These are phyloP conservation scores for Intellagama lesueurii DNA, from an alignment of 2,797 vertebrate species.

Conservation along the genomic window DNA sequence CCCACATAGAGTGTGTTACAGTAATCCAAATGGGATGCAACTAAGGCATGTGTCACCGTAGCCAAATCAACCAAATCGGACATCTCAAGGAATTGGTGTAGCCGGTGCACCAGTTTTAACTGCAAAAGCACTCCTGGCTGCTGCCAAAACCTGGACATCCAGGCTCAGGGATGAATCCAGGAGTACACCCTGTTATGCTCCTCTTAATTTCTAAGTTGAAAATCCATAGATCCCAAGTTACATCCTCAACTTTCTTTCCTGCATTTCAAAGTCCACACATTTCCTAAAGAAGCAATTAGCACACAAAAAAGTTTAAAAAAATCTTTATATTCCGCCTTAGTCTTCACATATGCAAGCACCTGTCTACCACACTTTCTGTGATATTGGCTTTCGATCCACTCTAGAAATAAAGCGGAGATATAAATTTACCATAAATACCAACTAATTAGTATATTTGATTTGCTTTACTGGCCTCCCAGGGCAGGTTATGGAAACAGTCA, in stretches of 20 bases:
- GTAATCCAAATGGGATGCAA: too few relatives aligned
- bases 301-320: background rate
- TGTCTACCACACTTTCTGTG: background rate
- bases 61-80: too few relatives aligned
- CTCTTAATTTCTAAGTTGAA: conserved; percentile 4
- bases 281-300: rapidly evolving
- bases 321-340: background rate
- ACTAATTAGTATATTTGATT: background rate
- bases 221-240: background rate
- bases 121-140: too few relatives aligned
- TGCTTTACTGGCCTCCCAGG: background rate
- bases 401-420: background rate
- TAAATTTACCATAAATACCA: background rate
- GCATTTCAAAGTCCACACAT: background rate
- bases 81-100: too few relatives aligned
- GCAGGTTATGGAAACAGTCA: background rate
- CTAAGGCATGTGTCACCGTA: too few relatives aligned
- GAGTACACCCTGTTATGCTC: too few relatives aligned
- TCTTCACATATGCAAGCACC: background rate
- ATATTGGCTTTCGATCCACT: conserved; percentile 20
- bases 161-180: too few relatives aligned
- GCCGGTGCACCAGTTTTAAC: too few relatives aligned
- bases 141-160: too few relatives aligned
- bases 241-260: background rate
- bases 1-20: too few relatives aligned